phyloP scores from a whole-genome alignment of 2,113 vertebrate genomes.

The Notechis scutatus region DNA sequence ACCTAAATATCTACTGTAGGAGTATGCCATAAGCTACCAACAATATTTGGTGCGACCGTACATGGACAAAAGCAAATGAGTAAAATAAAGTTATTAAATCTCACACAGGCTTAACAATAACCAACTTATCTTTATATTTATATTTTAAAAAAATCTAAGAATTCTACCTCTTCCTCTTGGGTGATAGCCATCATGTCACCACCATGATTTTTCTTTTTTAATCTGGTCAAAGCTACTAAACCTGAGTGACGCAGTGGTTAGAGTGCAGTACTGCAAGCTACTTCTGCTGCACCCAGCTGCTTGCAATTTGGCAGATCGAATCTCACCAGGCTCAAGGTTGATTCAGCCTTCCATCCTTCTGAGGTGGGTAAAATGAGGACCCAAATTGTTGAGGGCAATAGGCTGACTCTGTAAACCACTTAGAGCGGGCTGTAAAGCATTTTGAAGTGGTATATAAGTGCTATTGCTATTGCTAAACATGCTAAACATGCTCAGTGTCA shows the following conservation, averaged over 20 bases:
- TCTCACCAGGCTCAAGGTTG: too few relatives aligned
- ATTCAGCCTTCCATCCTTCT: too few relatives aligned
- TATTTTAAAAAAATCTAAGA: neutral
- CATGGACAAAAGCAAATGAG: neutral
- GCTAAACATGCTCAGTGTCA: neutral
- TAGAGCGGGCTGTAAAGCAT: too few relatives aligned
- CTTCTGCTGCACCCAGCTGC: too few relatives aligned
- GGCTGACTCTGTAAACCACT: too few relatives aligned
- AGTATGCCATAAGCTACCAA: neutral
- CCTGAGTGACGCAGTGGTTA: too few relatives aligned
- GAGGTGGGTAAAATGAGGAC: too few relatives aligned
- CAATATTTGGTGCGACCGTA: neutral
- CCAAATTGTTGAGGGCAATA: too few relatives aligned
- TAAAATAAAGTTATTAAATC: neutral
- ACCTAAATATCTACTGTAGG: neutral
- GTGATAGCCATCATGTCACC: neutral
- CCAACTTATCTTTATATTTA: neutral
- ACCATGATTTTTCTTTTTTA: neutral
- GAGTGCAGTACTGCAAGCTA: too few relatives aligned
- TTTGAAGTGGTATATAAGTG: too few relatives aligned
- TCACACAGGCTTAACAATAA: neutral
- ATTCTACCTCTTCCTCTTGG: neutral
- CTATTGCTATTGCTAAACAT: neutral
- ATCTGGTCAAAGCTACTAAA: neutral
- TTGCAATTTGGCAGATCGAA: too few relatives aligned